Conservation (phyloP, 1,140 invertebrate genomes). For the Pomacea maculata region DNA sequence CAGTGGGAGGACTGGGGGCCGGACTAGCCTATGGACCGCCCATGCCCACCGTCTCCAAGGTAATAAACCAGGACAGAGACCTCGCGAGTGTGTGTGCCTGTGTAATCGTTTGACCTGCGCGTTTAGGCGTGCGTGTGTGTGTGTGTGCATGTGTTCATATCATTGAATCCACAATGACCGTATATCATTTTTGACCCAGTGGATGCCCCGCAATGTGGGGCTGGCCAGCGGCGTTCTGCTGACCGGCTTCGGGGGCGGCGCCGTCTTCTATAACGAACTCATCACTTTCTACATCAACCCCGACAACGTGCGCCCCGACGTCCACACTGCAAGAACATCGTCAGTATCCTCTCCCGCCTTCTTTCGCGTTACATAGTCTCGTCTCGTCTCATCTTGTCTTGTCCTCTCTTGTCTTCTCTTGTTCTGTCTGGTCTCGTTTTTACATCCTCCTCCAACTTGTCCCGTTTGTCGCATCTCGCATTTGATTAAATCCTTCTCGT, state of each 20-base stretch:
- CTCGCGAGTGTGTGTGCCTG: neutral
- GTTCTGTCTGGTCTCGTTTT: neutral
- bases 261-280: conserved; percentile 34
- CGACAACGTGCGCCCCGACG: conserved; percentile 27
- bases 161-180: too few species aligned
- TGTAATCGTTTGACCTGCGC: too few species aligned
- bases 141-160: neutral
- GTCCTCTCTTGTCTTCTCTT: neutral
- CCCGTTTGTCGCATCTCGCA: neutral
- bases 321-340: conserved; percentile 20
- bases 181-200: conserved; percentile 10
- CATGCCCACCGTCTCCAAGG: conserved; percentile 29
- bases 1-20: conserved; percentile 30
- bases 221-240: conserved; percentile 31
- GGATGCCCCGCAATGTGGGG: conserved; percentile 29
- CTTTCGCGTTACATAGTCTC: too few species aligned
- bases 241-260: conserved; percentile 35
- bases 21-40: conserved; percentile 32
- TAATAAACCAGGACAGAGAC: neutral
- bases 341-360: conserved; percentile 9
- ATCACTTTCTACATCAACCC: conserved; percentile 35
- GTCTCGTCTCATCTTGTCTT: neutral
- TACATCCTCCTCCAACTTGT: neutral
- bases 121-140: neutral
- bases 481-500: neutral